Conservation (phyloP, 1,140 invertebrate genomes). For the Neodiprion virginianus region DNA sequence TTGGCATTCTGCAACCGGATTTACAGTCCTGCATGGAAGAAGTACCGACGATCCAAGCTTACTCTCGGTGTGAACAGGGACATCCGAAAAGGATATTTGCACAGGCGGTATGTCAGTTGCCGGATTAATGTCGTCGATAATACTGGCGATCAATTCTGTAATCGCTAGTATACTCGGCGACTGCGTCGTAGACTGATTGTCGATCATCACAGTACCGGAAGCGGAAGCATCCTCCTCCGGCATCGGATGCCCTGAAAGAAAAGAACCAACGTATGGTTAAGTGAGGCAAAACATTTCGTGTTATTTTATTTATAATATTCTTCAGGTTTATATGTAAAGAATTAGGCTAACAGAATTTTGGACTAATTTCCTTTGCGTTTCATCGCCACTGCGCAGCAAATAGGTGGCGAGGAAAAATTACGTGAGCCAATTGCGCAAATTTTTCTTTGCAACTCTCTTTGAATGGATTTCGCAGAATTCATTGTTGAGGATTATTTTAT, state of each 20-base stretch:
- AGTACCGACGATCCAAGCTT: slow-evolving; percentile 51
- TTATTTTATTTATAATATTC: too few species aligned
- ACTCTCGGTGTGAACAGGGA: slow-evolving; percentile 49
- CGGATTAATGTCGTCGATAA: slow-evolving; percentile 38
- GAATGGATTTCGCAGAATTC: neutral
- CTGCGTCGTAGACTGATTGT: neutral
- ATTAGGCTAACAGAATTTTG: neutral
- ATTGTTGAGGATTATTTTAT: neutral
- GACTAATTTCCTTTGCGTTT: neutral
- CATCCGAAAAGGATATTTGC: slow-evolving; percentile 47
- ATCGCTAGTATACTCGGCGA: neutral
- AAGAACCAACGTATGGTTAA: too few species aligned
- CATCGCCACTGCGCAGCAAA: neutral
- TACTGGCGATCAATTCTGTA: neutral
- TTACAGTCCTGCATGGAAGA: slow-evolving; percentile 50
- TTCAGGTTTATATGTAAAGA: too few species aligned
- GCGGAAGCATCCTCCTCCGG: neutral
- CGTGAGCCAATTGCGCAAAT: neutral
- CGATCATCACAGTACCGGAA: neutral
- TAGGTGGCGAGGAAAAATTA: too few species aligned
- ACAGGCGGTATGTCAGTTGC: slow-evolving; percentile 34
- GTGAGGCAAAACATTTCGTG: too few species aligned
- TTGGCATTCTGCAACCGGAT: slow-evolving; percentile 54
- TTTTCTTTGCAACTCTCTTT: neutral
- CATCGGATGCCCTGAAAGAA: neutral